Conservation (phyloP, 2,113 vertebrate species). For the Motacilla tschutschensis region DNA sequence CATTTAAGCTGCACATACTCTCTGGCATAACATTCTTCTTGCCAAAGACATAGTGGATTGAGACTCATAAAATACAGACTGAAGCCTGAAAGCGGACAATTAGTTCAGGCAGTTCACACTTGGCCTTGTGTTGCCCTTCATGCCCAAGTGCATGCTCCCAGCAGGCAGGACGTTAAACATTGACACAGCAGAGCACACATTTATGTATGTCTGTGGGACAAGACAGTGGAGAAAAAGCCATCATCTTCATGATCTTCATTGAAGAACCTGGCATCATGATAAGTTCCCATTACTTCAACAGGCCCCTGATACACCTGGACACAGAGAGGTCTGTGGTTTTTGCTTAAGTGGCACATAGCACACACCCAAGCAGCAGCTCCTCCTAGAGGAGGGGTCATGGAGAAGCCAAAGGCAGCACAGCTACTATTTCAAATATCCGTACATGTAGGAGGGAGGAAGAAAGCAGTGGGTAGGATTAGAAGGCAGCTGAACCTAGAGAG, state of each 20-base stretch:
- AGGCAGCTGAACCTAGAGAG: neutral
- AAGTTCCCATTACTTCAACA: accelerated
- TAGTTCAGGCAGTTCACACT: neutral
- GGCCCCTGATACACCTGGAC: neutral
- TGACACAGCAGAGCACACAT: neutral
- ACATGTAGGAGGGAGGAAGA: neutral
- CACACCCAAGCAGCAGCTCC: neutral
- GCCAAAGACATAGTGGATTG: neutral
- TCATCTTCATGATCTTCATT: neutral
- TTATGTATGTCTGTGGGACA: neutral
- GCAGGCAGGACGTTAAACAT: neutral
- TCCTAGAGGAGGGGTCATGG: accelerated
- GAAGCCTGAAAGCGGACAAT: neutral
- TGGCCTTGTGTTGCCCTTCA: neutral
- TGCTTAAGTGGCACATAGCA: neutral
- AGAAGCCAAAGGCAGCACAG: neutral
- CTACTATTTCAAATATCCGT: neutral
- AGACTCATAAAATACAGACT: neutral
- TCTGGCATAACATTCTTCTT: neutral
- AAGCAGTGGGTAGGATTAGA: neutral
- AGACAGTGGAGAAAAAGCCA: neutral
- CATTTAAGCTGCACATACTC: neutral
- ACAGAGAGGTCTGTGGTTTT: neutral
- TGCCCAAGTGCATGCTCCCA: neutral
- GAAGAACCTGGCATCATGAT: neutral